phyloP scores from a whole-genome alignment of 2,888 invertebrate genomes.

The Aradus depressus region DNA sequence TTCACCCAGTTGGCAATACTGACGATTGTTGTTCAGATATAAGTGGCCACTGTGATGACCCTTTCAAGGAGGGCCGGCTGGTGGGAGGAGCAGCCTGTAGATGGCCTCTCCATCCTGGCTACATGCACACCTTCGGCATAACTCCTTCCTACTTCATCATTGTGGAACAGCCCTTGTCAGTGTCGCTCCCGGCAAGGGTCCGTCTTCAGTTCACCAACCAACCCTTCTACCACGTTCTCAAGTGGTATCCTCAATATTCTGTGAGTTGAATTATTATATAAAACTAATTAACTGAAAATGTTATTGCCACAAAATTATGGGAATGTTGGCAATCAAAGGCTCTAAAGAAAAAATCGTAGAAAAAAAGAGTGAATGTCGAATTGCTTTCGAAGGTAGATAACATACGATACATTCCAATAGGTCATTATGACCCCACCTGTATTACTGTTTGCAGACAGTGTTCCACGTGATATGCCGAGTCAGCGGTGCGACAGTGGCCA shows the following conservation, averaged over 20 bases:
- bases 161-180: conserved; percentile 75
- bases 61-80: conserved; percentile 45
- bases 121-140: conserved; percentile 89
- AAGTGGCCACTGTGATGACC: no score
- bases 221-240: conserved; percentile 54
- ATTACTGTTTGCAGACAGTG: conserved; percentile 42
- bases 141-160: conserved; percentile 79
- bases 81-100: conserved; percentile 60
- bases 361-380: neutral
- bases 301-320: no score
- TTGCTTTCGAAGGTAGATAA: neutral
- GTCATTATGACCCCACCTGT: no score
- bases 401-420: neutral
- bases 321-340: neutral
- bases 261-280: conserved; percentile 41
- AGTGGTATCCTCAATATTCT: conserved; percentile 63
- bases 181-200: conserved; percentile 52
- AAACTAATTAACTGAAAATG: no score
- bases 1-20: no score
- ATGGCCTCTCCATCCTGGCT: conserved; percentile 71
- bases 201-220: conserved; percentile 50
- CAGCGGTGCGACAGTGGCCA: conserved; percentile 45
- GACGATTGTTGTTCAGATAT: no score
- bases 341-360: neutral
- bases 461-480: conserved; percentile 51